phyloP scores from a whole-genome alignment of 1,140 invertebrate genomes.

The Pectinophora gossypiella region DNA sequence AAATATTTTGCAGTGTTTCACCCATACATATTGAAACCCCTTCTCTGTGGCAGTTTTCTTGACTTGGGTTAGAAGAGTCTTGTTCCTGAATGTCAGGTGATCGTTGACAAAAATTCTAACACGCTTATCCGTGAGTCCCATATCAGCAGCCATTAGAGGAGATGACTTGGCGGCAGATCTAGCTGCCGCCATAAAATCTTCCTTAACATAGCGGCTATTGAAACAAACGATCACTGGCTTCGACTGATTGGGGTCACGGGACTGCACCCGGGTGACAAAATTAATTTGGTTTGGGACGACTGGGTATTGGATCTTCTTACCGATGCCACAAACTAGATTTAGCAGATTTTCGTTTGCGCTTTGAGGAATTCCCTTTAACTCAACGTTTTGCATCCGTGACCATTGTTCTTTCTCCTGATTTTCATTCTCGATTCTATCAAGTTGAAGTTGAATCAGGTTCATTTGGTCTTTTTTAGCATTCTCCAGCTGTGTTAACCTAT shows the following conservation, averaged over 20 bases:
- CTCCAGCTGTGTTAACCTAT: too few species aligned
- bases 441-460: too few species aligned
- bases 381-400: not conserved
- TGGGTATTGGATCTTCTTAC: not conserved
- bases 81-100: not conserved
- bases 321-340: not conserved
- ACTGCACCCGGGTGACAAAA: not conserved
- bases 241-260: not conserved
- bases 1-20: not conserved
- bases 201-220: not conserved
- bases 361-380: not conserved
- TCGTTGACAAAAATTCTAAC: not conserved
- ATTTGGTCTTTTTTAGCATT: too few species aligned
- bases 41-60: not conserved
- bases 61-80: not conserved
- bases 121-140: not conserved
- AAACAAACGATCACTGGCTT: not conserved
- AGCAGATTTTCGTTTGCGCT: not conserved
- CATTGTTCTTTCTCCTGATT: not conserved
- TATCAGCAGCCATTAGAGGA: not conserved
- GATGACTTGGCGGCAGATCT: not conserved
- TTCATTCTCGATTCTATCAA: too few species aligned
- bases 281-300: not conserved
- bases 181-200: not conserved
- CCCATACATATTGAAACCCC: not conserved